phyloP scores from a whole-genome alignment of 2,113 vertebrate species.

The Tupaia chinensis region DNA sequence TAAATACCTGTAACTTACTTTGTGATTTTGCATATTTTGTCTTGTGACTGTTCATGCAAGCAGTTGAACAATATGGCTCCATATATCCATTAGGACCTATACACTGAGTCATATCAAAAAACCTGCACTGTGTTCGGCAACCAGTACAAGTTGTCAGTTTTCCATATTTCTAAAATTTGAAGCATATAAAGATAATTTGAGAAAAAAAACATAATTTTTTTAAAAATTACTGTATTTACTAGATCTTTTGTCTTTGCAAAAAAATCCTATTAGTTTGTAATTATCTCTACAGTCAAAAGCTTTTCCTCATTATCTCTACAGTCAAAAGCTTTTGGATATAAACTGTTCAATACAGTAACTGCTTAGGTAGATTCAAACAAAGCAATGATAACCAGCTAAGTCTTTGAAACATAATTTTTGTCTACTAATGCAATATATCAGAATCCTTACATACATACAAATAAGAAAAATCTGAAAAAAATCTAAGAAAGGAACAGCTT shows the following conservation, averaged over 20 bases:
- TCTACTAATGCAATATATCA: not conserved
- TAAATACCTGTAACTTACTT: slow-evolving; percentile 87
- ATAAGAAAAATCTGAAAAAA: slow-evolving; percentile 33
- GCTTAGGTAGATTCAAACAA: not conserved
- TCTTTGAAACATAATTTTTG: not conserved
- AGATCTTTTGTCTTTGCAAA: slow-evolving; percentile 11
- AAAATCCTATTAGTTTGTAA: slow-evolving; percentile 24
- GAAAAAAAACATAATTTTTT: slow-evolving; percentile 50
- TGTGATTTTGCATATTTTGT: slow-evolving; percentile 91
- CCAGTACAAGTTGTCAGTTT: slow-evolving; percentile 95
- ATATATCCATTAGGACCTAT: slow-evolving; percentile 93
- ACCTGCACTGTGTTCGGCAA: slow-evolving; percentile 95
- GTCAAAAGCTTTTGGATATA: not conserved
- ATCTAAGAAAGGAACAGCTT: not conserved
- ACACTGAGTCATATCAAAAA: slow-evolving; percentile 97
- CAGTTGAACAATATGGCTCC: slow-evolving; percentile 96
- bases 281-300: not conserved
- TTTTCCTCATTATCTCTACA: not conserved
- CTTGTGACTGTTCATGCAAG: slow-evolving; percentile 96
- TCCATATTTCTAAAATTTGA: slow-evolving; percentile 93
- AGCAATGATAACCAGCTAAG: not conserved
- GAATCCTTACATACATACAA: not conserved
- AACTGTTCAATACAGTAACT: not conserved
- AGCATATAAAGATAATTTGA: slow-evolving; percentile 83
- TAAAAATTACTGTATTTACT: slow-evolving; percentile 26